phyloP scores from a whole-genome alignment of 2,888 invertebrate species.

The Chromoteleia sp. region DNA sequence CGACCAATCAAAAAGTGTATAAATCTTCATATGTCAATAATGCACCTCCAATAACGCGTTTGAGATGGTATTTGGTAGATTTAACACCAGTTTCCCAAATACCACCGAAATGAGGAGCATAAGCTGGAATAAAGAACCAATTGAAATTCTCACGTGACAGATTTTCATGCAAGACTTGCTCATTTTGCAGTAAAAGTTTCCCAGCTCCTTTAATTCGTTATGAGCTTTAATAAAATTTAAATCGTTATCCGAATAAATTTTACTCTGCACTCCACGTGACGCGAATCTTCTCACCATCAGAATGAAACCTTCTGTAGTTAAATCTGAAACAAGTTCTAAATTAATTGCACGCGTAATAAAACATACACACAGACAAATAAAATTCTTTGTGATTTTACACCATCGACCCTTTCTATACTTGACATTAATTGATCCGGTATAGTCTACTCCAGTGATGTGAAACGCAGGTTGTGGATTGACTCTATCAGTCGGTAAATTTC shows the following conservation, averaged over 20 bases:
- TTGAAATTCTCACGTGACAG: not conserved
- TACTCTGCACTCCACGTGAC: slow-evolving; percentile 68
- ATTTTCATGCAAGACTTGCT: slow-evolving; percentile 1
- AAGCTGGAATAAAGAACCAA: slow-evolving; percentile 24
- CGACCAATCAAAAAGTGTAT: slow-evolving; percentile 74
- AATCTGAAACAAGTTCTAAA: slow-evolving; percentile 73
- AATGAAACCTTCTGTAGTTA: slow-evolving; percentile 73
- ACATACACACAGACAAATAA: slow-evolving; percentile 70
- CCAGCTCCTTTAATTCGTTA: not conserved
- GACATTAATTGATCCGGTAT: slow-evolving; percentile 69
- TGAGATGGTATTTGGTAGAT: slow-evolving; percentile 4
- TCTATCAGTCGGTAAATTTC: slow-evolving; percentile 71
- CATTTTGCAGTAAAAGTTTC: not conserved
- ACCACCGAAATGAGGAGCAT: too few relatives aligned
- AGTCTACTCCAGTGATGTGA: slow-evolving; percentile 70
- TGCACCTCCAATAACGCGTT: not conserved
- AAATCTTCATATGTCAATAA: slow-evolving; percentile 1
- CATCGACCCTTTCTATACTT: slow-evolving; percentile 65
- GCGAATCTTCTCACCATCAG: slow-evolving; percentile 72
- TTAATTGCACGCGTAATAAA: slow-evolving; percentile 74
- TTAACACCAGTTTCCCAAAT: slow-evolving; percentile 29
- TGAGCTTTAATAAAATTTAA: slow-evolving; percentile 72
- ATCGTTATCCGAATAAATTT: slow-evolving; percentile 73
- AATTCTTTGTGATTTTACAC: slow-evolving; percentile 65
- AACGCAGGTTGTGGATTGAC: slow-evolving; percentile 65